Evolutionary conservation across 2,888 invertebrate genomes (phyloP).

Genomic region (Pecten maximus): DNA sequence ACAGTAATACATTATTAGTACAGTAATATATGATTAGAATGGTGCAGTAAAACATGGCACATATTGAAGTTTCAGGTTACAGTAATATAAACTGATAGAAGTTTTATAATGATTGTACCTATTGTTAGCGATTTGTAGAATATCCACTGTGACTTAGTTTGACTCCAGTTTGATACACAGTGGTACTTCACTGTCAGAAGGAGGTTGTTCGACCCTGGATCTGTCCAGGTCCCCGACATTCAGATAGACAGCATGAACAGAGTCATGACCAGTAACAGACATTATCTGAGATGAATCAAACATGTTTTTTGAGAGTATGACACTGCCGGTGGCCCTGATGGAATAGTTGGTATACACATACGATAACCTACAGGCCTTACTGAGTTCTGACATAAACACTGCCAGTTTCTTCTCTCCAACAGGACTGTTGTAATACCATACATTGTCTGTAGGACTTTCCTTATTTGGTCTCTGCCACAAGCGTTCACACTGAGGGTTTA

Average conservation of each 20-base stretch:
- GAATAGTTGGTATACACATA: constrained; percentile 43
- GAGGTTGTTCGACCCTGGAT: neutral
- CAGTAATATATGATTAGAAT: too few relatives aligned
- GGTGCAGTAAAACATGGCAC: too few relatives aligned
- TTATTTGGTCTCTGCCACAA: constrained; percentile 40
- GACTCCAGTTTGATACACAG: neutral
- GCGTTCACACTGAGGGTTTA: constrained; percentile 37
- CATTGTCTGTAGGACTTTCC: neutral
- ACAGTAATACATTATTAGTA: too few relatives aligned
- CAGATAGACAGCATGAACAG: neutral
- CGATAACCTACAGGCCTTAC: constrained; percentile 5
- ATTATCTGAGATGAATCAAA: constrained; percentile 41
- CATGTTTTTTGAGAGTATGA: constrained; percentile 38
- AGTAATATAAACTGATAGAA: too few relatives aligned
- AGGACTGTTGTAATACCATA: constrained; percentile 31
- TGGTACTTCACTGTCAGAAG: neutral
- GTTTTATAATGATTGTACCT: too few relatives aligned
- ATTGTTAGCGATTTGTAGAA: neutral
- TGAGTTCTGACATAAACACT: constrained; percentile 38
- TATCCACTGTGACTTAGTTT: neutral
- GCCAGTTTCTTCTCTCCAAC: constrained; percentile 31
- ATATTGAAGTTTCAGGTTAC: too few relatives aligned
- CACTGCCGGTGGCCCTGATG: constrained; percentile 19
- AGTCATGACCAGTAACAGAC: constrained; percentile 31
- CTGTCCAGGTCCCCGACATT: neutral